These are phyloP conservation scores for Graphium colonna DNA, from an alignment of 2,888 invertebrate genomes.

Conservation along the genomic window DNA sequence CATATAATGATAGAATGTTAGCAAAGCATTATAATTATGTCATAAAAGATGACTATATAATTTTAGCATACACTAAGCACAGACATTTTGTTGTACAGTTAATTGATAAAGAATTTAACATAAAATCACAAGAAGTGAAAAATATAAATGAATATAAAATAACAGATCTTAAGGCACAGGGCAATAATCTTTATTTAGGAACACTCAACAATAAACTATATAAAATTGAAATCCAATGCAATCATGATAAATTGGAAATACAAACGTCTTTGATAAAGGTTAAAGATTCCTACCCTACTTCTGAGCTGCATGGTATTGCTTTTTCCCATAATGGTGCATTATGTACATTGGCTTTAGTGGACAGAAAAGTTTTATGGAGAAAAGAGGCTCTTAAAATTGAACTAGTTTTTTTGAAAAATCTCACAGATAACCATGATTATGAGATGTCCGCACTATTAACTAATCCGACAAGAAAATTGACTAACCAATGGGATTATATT, in stretches of 20 bases:
- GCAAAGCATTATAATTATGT: slow-evolving; percentile 39
- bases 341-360: slow-evolving; percentile 41
- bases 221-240: slow-evolving; percentile 36
- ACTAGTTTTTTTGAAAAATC: slow-evolving; percentile 40
- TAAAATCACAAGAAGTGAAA: slow-evolving; percentile 43
- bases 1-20: slow-evolving; percentile 56
- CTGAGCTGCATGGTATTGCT: slow-evolving; percentile 45
- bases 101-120: slow-evolving; percentile 41
- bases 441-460: slow-evolving; percentile 40
- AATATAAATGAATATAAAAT: slow-evolving; percentile 62
- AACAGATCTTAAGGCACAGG: slow-evolving; percentile 39
- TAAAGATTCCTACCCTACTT: slow-evolving; percentile 43
- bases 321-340: slow-evolving; percentile 49
- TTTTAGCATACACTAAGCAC: slow-evolving; percentile 56
- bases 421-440: slow-evolving; percentile 32
- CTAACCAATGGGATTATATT: slow-evolving; percentile 55
- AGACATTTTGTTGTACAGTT: slow-evolving; percentile 55
- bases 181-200: slow-evolving; percentile 39
- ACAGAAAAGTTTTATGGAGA: slow-evolving; percentile 46
- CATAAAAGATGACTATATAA: slow-evolving; percentile 36
- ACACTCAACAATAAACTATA: slow-evolving; percentile 53
- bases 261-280: slow-evolving; percentile 38
- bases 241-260: slow-evolving; percentile 30
- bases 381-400: slow-evolving; percentile 48
- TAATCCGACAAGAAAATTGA: slow-evolving; percentile 50